These are phyloP conservation scores for Cabera pusaria DNA, from an alignment of 2,888 invertebrate genomes.

Conservation along the genomic window DNA sequence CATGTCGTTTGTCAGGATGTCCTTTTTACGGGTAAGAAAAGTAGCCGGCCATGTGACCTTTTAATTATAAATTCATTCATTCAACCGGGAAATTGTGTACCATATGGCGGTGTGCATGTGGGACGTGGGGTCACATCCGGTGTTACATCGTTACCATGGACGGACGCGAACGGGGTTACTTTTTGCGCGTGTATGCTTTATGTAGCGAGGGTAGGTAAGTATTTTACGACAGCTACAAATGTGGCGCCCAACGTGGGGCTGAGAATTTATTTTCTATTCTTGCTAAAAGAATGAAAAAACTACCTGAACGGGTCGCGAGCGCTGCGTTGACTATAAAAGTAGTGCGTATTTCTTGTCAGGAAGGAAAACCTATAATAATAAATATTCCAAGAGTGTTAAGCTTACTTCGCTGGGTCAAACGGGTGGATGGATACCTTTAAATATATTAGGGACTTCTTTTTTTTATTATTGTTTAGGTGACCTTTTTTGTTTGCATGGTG, in stretches of 20 bases:
- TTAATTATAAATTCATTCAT: constrained; percentile 31
- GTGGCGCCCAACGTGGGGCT: constrained; percentile 3
- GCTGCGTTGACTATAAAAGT: too few relatives aligned
- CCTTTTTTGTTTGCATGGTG: too few relatives aligned
- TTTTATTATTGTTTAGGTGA: too few relatives aligned
- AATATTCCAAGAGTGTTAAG: too few relatives aligned
- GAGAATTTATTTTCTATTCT: too few relatives aligned
- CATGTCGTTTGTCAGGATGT: constrained; percentile 26
- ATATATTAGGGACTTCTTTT: too few relatives aligned
- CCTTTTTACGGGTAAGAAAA: constrained; percentile 29
- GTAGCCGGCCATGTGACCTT: constrained; percentile 22
- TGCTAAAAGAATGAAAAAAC: too few relatives aligned
- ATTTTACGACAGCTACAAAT: background rate
- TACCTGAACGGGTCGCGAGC: too few relatives aligned
- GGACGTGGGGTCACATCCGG: constrained; percentile 25
- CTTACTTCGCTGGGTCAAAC: too few relatives aligned
- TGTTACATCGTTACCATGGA: constrained; percentile 9
- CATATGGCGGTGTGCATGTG: constrained; percentile 13
- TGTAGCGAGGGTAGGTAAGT: background rate
- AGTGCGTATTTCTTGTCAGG: too few relatives aligned
- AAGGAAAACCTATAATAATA: too few relatives aligned
- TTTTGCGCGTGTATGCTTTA: background rate
- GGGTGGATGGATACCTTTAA: too few relatives aligned
- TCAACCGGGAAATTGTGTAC: constrained; percentile 16
- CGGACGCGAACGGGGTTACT: constrained; percentile 6